Base-by-base conservation (phyloP, 2,113 vertebrate genomes). In the Murina feae region DNA sequence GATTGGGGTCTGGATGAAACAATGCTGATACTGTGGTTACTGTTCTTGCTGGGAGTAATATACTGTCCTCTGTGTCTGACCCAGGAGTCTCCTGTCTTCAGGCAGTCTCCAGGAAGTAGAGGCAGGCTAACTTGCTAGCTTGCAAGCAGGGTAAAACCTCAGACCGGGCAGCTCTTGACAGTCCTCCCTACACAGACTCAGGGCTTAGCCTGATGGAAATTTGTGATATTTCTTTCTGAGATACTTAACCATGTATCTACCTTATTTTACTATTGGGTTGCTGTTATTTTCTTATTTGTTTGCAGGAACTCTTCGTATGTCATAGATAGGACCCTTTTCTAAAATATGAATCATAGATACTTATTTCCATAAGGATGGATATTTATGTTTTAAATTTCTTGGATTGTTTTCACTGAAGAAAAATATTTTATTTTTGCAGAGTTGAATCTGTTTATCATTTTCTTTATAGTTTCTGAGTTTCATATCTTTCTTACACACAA, bases 251-350 rank as follows among this genome's bases (percentile, higher is more conserved):
- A 21, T 66, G 49, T 86, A n/a, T 16, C 66, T 79, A 90, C 32
- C 69, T 55, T 6, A 20, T 90, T 79, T 88, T 90, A 74, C 65
- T 39, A 69, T 7, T 63, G 30, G n/a, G n/a, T 79, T 65, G 39
- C 14, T 82, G 14, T 72, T 44, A n/a, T 82, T 86, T 76, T 93
- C 25, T 94, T 93, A 80, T 85, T 96, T 85, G 63, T 92, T 68
- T 87, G 44, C 32, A 66, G 76, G 25, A 80, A 89, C 86, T 89
- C 75, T 96, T 92, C 89, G 18, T 53, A 69, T 94, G 11, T 82
- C 21, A 21, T 11, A 80, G 49, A 60, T 32, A 42, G 14, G 68
- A 47, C 21, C 74, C 37, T 89, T 74, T 71, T 49, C 53, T 58
- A 71, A 30, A 91, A 30, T 32, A 83, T 79, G 89, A 83, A 51